Evolutionary conservation across 2,797 vertebrate genomes (phyloP), one percentile per base, ranked within the genome.

Genomic region (Rhinophrynus dorsalis): DNA sequence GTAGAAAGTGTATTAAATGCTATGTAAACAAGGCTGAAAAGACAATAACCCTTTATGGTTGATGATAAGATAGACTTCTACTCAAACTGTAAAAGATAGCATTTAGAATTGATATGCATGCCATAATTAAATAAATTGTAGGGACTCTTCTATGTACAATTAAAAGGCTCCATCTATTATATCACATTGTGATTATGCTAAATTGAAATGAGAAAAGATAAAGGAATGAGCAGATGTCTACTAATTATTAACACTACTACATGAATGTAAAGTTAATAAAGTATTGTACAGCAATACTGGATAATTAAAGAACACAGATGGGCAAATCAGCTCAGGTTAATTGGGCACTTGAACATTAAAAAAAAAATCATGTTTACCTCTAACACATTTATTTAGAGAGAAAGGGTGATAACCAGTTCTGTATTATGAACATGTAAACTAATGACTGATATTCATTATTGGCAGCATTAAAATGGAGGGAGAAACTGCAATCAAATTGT

Each of bases 61-160:
- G 15, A 40, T 40, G 15, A 40, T 40, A n/a, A 40, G 1, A 1
- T 13, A 15, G 3, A 48, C 20, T 56, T 47, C 15, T 48, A 38
- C 42, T 12, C 23, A 50, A 47, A 17, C 15, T 54, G 20, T 29
- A 27, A 50, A 11, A 48, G 68, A 71, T 71, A 71, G 64, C 29
- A 40, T 71, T 63, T 50, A 71, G 24, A 45, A 23, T 15, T 12
- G 6, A 47, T 17, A 71, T 54, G 38, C 29, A 3, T 37, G n/a
- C n/a, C n/a, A 68, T 38, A 50, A 51, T 32, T 38, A 13, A 48
- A 37, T 50, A 17, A 50, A 71, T 64, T 9, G 42, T 23, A 45
- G 12, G 8, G 4, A 6, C 17, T 26, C 5, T 13, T 27, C 8
- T 48, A n/a, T 57, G 20, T 47, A 26, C 21, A 33, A 13, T 30